phyloP scores from a whole-genome alignment of 2,113 vertebrate genomes.

The Urocitellus parryii region DNA sequence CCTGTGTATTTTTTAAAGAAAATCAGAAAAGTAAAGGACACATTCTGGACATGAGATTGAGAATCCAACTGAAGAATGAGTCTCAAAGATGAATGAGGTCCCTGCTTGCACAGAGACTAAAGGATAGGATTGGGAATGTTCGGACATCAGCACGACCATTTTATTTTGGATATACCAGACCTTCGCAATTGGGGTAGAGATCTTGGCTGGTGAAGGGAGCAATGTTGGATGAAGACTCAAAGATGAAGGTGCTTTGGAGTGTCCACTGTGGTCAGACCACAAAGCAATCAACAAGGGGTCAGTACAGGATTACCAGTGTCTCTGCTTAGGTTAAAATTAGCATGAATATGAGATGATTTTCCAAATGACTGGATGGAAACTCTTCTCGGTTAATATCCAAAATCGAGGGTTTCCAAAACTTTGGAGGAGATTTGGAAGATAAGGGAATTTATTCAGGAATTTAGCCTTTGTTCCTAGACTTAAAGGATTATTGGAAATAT shows the following conservation, averaged over 20 bases:
- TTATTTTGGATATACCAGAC: neutral
- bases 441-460: constrained; percentile 75
- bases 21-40: constrained; percentile 36
- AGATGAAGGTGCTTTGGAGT: neutral
- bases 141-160: neutral
- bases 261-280: neutral
- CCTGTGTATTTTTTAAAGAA: neutral
- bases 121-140: neutral
- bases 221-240: neutral
- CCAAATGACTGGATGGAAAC: constrained; percentile 56
- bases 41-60: neutral
- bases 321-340: constrained; percentile 34
- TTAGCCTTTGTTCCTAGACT: constrained; percentile 55
- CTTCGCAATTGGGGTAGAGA: neutral
- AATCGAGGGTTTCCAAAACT: constrained; percentile 60
- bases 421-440: constrained; percentile 70
- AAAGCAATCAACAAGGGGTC: neutral
- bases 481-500: constrained; percentile 62
- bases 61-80: neutral
- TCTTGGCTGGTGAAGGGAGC: neutral
- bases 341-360: constrained; percentile 25
- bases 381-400: constrained; percentile 52
- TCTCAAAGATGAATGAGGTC: neutral
- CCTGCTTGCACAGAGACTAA: neutral
- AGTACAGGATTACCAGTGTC: neutral